Conservation (phyloP, 2,113 vertebrate genomes). For the Periophthalmus modestus region DNA sequence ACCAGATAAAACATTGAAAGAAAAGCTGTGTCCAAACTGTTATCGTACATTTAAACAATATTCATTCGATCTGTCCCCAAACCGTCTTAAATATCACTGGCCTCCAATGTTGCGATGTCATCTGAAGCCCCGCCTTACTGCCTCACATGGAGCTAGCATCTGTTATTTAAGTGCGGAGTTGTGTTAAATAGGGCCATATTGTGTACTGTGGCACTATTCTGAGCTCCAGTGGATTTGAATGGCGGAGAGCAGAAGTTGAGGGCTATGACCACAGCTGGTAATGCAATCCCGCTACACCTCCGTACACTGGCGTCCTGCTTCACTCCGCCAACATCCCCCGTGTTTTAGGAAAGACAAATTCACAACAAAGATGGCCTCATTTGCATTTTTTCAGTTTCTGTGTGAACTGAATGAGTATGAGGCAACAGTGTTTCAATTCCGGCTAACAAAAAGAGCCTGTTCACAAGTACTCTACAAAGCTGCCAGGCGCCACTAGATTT, state of each 20-base stretch:
- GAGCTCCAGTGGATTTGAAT: constrained; percentile 8
- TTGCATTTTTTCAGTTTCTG: constrained; percentile 8
- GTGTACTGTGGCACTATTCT: background rate
- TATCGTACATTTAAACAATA: too few relatives aligned
- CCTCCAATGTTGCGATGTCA: too few relatives aligned
- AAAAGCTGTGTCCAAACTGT: too few relatives aligned
- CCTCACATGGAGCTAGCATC: background rate
- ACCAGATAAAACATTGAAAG: too few relatives aligned
- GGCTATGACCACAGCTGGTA: constrained; percentile 6
- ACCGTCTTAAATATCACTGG: too few relatives aligned
- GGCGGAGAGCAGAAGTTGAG: constrained; percentile 2
- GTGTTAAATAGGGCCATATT: background rate
- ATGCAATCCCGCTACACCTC: constrained; percentile 7
- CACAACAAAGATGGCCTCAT: constrained; percentile 10
- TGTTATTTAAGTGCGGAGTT: background rate
- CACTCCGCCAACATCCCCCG: background rate
- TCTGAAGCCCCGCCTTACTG: too few relatives aligned
- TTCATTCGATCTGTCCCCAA: too few relatives aligned
- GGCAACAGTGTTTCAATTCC: constrained; percentile 4
- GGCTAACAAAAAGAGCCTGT: constrained; percentile 1
- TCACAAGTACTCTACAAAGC: background rate
- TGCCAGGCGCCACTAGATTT: background rate
- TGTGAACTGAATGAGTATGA: constrained; percentile 4
- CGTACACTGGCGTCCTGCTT: constrained; percentile 6
- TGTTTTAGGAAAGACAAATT: constrained; percentile 6